phyloP scores from a whole-genome alignment of 2,113 vertebrate genomes.

The Rana temporaria region DNA sequence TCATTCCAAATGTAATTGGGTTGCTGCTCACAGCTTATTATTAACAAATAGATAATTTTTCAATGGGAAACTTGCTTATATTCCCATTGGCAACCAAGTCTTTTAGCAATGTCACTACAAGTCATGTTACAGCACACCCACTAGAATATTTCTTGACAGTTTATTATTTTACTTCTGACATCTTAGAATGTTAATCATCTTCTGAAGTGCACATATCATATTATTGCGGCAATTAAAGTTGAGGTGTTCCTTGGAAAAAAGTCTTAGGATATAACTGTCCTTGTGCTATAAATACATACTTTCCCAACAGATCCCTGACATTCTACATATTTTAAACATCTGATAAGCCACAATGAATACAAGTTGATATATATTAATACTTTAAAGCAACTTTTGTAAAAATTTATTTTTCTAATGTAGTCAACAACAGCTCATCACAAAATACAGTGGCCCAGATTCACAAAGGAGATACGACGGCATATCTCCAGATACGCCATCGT shows the following conservation, averaged over 20 bases:
- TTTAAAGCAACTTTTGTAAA: too few relatives aligned
- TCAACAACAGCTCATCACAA: too few relatives aligned
- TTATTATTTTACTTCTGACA: conserved; percentile 34
- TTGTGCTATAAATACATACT: conserved; percentile 21
- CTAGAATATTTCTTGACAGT: conserved; percentile 18
- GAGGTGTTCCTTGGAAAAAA: neutral
- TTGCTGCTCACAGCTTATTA: conserved; percentile 20
- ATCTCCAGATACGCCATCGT: too few relatives aligned
- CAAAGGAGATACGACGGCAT: too few relatives aligned
- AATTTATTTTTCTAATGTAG: too few relatives aligned
- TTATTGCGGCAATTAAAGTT: conserved; percentile 21
- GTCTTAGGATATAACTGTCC: neutral
- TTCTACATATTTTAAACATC: neutral
- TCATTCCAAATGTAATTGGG: conserved; percentile 10
- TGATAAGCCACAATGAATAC: neutral
- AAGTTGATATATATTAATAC: neutral
- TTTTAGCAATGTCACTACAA: conserved; percentile 33
- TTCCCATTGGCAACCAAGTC: conserved; percentile 3
- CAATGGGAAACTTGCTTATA: neutral
- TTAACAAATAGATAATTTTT: neutral
- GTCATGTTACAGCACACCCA: conserved; percentile 7
- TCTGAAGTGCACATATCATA: conserved; percentile 8
- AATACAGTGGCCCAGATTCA: too few relatives aligned
- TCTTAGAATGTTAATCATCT: conserved; percentile 11
- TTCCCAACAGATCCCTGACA: neutral